Percentiles rank a stretch among this genome's conserved stretches.
Evolutionary conservation across 2,797 vertebrate species (phyloP).

Genomic region (Chelon auratus): DNA sequence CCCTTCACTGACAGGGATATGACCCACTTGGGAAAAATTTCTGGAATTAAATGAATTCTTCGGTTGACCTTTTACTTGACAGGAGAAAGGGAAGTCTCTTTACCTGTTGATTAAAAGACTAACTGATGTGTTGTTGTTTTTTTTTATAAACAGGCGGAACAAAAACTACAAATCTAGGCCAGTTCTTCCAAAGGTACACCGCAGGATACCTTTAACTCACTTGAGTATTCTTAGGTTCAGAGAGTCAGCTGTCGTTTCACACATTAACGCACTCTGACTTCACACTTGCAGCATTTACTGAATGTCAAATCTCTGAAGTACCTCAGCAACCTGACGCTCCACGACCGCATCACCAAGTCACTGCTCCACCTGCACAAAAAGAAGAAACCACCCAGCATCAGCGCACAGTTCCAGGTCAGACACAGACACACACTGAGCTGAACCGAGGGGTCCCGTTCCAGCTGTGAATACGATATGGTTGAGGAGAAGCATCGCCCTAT

Average conservation of each 20-base stretch:
- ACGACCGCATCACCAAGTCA: conserved; percentile 98
- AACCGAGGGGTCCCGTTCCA: conserved; percentile 39
- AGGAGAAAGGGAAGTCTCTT: background rate
- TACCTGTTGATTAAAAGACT: conserved; percentile 24
- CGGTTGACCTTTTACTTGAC: conserved; percentile 10
- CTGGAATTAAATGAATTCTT: conserved; percentile 20
- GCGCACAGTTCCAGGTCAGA: conserved; percentile 96
- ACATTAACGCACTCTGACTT: conserved; percentile 12
- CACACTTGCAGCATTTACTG: conserved; percentile 88
- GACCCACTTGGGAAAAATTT: conserved; percentile 29
- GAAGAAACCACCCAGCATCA: conserved; percentile 99
- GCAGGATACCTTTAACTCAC: background rate
- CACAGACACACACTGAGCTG: conserved; percentile 6
- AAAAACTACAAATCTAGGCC: conserved; percentile 94
- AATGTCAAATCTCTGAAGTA: conserved; percentile 98
- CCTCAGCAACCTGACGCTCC: conserved; percentile 92
- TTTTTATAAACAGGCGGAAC: conserved; percentile 88
- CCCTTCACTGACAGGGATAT: conserved; percentile 31
- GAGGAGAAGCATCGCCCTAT: conserved; percentile 2
- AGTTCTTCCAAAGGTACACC: conserved; percentile 92
- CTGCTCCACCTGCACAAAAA: conserved; percentile 98
- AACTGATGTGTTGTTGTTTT: background rate
- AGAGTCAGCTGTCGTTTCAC: background rate
- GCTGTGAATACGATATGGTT: conserved; percentile 32
- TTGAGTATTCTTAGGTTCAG: too few species aligned